These are phyloP conservation scores for Branchinecta lindahli DNA, from an alignment of 1,140 invertebrate species.

Conservation along the genomic window DNA sequence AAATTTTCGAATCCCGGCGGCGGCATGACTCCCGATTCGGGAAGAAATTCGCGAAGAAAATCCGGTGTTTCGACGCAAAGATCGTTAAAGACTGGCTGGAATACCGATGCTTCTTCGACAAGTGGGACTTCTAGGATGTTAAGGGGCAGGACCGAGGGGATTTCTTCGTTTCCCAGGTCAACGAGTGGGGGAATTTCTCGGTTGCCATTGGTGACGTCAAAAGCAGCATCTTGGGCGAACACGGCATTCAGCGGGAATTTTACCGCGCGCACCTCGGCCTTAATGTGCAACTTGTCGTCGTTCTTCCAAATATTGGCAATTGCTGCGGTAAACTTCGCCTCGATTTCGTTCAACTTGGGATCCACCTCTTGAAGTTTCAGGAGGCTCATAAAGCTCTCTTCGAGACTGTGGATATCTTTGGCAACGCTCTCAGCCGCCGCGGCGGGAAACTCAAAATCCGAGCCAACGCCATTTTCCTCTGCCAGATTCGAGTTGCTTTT, in stretches of 20 bases:
- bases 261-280: constrained; percentile 4
- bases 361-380: not conserved
- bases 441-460: not conserved
- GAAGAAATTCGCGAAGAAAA: too few species aligned
- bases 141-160: too few species aligned
- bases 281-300: not conserved
- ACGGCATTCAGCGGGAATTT: not conserved
- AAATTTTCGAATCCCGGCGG: not conserved
- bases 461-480: not conserved
- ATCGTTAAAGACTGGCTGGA: too few species aligned
- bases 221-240: not conserved
- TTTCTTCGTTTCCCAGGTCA: too few species aligned
- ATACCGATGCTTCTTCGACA: too few species aligned
- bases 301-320: not conserved
- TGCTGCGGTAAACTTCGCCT: not conserved
- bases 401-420: not conserved
- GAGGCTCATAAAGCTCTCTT: not conserved
- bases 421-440: not conserved
- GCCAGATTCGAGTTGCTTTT: not conserved
- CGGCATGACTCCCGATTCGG: not conserved
- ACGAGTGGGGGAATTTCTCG: not conserved
- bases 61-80: too few species aligned
- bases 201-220: not conserved
- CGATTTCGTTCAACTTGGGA: constrained; percentile 3
- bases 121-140: too few species aligned